Evolutionary conservation across 30 jellyfish, hydroid and myxozoan species (phyloP), one percentile per base, ranked within the genome.

Genomic region (Aurelia aurita complex sp. Pacific): DNA sequence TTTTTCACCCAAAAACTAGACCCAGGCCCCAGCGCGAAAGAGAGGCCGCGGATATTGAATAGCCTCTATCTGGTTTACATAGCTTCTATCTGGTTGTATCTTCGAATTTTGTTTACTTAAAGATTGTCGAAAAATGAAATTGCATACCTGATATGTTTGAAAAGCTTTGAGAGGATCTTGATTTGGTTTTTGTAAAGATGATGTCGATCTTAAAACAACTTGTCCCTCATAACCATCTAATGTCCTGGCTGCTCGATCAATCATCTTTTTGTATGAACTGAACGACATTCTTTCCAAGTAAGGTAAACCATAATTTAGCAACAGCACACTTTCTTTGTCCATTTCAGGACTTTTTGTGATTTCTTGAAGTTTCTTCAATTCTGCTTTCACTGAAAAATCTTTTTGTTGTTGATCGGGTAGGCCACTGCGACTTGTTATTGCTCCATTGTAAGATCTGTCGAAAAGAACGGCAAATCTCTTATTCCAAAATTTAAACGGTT

Each of bases 171-270:
- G 79, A 3, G 93, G 90, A 18, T 82, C 90, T 16, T 23, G 32
- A 12, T 59, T 72, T 46, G 95, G 97, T 77, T 76, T 90, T 91
- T 96, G 91, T 57, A 78, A n/a, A 51, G 96, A 55, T 42, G 99
- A 54, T 19, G 95, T 95, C n/a, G 98, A 89, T 59, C 99, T 89
- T 91, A 87, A 95, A 4, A 95, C 87, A 57, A 96, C 78, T 69
- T 90, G 94, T 10, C 99, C 99, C 74, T 81, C 74, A 69, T 87
- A 95, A 14, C 76, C 86, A 8, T 79, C 89, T 59, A 95, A 51
- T 3, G 89, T 80, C 40, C 96, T 73, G 2, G 89, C 96, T 4
- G 83, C 97, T 34, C 96, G 78, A 63, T 95, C 97, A 18, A 90
- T 85, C 90, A 95, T 85, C 61, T 91, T 80, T 63, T 83, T 97